A percentile compares a stretch with the other conserved stretches of the same genome.
Evolutionary conservation across 2,888 invertebrate species (phyloP).

Genomic region (Hipparchia semele): DNA sequence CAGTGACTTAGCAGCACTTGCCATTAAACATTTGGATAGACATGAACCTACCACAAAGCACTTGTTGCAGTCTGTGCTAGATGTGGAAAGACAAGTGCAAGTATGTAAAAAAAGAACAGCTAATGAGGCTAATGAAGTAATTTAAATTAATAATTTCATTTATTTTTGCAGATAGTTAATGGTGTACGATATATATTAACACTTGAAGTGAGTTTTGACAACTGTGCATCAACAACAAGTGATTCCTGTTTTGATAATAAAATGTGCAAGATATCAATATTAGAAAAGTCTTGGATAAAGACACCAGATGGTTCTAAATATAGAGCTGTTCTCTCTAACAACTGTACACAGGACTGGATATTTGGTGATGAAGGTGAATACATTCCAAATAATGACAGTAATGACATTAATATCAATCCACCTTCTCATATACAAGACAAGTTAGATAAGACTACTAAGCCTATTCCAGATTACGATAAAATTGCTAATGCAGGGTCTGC

Average conservation of each 20-base stretch:
- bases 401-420: conserved; percentile 44
- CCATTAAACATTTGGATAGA: conserved; percentile 72
- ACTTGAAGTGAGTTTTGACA: conserved; percentile 75
- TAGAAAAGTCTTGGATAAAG: conserved; percentile 86
- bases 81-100: conserved; percentile 83
- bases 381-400: conserved; percentile 47
- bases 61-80: conserved; percentile 67
- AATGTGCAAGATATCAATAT: conserved; percentile 84
- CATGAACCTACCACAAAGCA: conserved; percentile 66
- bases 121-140: neutral
- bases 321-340: conserved; percentile 84
- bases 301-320: conserved; percentile 82
- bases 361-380: conserved; percentile 70
- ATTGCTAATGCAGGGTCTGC: conserved; percentile 58
- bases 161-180: conserved; percentile 73
- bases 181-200: conserved; percentile 84
- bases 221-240: conserved; percentile 60
- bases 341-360: conserved; percentile 84
- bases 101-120: conserved; percentile 47
- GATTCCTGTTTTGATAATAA: conserved; percentile 59
- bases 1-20: conserved; percentile 70
- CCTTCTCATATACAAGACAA: conserved; percentile 21
- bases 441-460: conserved; percentile 29
- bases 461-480: conserved; percentile 46
- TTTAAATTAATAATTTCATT: neutral